Percentiles rank a stretch among this genome's conserved stretches.
Conservation (phyloP, 1,140 invertebrate genomes). For the Drosophila pachea region DNA sequence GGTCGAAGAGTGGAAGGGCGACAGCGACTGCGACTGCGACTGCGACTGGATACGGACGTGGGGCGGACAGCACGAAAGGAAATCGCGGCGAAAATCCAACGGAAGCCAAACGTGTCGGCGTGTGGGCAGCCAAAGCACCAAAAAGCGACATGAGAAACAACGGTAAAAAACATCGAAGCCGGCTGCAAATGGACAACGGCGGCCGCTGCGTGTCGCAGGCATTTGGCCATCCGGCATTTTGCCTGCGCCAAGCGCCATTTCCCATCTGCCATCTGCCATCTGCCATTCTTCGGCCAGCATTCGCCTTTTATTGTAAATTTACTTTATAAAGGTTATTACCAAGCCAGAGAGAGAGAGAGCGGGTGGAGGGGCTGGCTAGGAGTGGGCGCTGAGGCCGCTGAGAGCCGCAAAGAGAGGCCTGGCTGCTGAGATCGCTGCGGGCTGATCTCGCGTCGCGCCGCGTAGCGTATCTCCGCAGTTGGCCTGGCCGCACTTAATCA, state of each 20-base stretch:
- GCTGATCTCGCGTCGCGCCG: too few relatives aligned
- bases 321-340: constrained; percentile 76
- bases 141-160: constrained; percentile 19
- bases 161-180: neutral
- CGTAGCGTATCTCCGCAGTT: constrained; percentile 11
- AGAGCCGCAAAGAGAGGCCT: too few relatives aligned
- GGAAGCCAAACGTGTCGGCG: constrained; percentile 73
- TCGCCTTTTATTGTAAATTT: constrained; percentile 74
- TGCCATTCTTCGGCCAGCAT: constrained; percentile 19
- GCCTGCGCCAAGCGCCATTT: constrained; percentile 8
- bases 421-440: neutral
- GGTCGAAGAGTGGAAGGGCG: too few relatives aligned
- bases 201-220: constrained; percentile 16
- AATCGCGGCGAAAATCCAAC: constrained; percentile 71
- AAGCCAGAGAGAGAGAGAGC: too few relatives aligned
- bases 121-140: constrained; percentile 48
- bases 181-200: constrained; percentile 29
- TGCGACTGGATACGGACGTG: neutral
- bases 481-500: constrained; percentile 9
- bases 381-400: too few relatives aligned
- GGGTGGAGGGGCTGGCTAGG: too few relatives aligned
- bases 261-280: neutral
- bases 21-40: neutral
- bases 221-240: constrained; percentile 19
- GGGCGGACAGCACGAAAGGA: constrained; percentile 46